phyloP scores from a whole-genome alignment of 92 coral and sea anemone genomes.

The Phenganax marumi region DNA sequence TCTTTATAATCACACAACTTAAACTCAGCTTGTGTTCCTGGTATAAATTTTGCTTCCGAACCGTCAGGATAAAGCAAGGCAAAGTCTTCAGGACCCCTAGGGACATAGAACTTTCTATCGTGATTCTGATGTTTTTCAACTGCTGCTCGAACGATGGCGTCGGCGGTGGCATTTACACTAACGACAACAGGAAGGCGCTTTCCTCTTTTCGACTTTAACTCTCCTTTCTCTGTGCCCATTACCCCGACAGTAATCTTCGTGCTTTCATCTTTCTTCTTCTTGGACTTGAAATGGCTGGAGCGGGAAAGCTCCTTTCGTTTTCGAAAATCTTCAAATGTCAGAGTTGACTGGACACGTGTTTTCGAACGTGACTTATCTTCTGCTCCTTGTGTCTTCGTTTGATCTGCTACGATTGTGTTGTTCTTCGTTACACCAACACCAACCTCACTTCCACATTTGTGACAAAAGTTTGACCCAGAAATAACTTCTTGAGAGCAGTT shows the following conservation, averaged over 20 bases:
- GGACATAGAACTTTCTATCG: constrained; percentile 33
- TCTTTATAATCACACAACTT: constrained; percentile 36
- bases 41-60: constrained; percentile 17
- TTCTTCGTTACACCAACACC: not conserved
- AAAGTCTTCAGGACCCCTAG: constrained; percentile 26
- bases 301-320: constrained; percentile 30
- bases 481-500: constrained; percentile 32
- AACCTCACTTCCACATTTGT: constrained; percentile 33
- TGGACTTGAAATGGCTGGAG: constrained; percentile 31
- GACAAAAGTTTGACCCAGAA: constrained; percentile 20
- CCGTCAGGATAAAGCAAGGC: constrained; percentile 26
- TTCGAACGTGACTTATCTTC: not conserved
- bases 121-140: constrained; percentile 21
- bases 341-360: constrained; percentile 20
- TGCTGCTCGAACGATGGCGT: constrained; percentile 21
- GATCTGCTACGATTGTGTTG: constrained; percentile 25
- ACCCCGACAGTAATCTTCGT: constrained; percentile 22
- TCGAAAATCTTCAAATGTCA: constrained; percentile 24
- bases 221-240: constrained; percentile 5
- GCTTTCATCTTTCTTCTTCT: constrained; percentile 13
- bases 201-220: constrained; percentile 22
- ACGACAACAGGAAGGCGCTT: constrained; percentile 30
- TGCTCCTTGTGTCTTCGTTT: constrained; percentile 21
- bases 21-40: constrained; percentile 23
- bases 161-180: constrained; percentile 25